phyloP scores from a whole-genome alignment of 2,113 vertebrate genomes.

The Chinchilla lanigera region DNA sequence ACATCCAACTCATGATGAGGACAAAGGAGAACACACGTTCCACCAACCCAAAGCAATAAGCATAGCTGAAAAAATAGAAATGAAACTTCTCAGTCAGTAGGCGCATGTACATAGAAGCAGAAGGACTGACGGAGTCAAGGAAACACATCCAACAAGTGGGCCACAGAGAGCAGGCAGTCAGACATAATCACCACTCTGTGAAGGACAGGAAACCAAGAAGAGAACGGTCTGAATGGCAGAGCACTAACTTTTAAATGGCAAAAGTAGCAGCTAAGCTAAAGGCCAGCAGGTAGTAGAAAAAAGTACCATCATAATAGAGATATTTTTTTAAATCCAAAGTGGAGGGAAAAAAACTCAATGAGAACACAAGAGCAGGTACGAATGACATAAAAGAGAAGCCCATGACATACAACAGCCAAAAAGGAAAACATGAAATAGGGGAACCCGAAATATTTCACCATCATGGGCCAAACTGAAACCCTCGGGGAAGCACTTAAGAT shows the following conservation, averaged over 20 bases:
- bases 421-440: constrained; percentile 87
- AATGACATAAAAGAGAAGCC: constrained; percentile 84
- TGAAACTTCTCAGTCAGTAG: background rate
- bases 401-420: constrained; percentile 48
- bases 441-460: constrained; percentile 88
- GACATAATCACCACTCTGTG: background rate
- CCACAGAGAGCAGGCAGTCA: background rate
- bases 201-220: constrained; percentile 33
- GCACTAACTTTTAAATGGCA: background rate
- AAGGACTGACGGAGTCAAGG: background rate
- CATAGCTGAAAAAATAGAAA: constrained; percentile 6
- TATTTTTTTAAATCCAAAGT: constrained; percentile 61
- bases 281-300: background rate
- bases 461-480: constrained; percentile 86
- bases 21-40: constrained; percentile 56
- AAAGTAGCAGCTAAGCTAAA: constrained; percentile 57
- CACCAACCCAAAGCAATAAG: background rate
- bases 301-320: background rate
- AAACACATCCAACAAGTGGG: constrained; percentile 14
- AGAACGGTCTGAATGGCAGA: constrained; percentile 36
- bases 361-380: constrained; percentile 83
- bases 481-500: constrained; percentile 74
- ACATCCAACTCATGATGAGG: constrained; percentile 37
- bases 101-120: background rate
- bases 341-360: constrained; percentile 63